phyloP scores from a whole-genome alignment of 2,888 invertebrate genomes.

The Phyllotreta cruciferae region DNA sequence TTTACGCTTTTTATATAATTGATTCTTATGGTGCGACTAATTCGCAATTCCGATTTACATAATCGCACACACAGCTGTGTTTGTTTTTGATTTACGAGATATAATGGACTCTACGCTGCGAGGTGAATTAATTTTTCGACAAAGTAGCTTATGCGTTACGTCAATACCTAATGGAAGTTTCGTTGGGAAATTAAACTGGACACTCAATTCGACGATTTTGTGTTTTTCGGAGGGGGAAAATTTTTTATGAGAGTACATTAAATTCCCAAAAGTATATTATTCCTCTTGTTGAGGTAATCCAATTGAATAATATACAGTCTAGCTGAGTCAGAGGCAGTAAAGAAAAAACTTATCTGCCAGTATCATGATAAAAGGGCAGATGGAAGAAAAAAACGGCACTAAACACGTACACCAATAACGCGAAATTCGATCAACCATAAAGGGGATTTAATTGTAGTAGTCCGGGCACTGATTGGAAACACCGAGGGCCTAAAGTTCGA shows the following conservation, averaged over 20 bases:
- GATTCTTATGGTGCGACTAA: constrained; percentile 51
- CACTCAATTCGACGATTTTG: background rate
- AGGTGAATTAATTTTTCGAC: constrained; percentile 30
- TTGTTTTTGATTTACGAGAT: constrained; percentile 42
- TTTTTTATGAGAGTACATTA: too few species aligned
- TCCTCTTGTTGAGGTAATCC: background rate
- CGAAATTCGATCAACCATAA: constrained; percentile 58
- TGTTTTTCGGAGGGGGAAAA: background rate
- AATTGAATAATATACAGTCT: background rate
- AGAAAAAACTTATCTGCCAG: constrained; percentile 26
- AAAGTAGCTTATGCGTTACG: constrained; percentile 25
- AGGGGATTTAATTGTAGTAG: constrained; percentile 59
- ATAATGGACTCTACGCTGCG: constrained; percentile 34
- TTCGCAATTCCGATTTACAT: constrained; percentile 50
- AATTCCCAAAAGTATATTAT: background rate
- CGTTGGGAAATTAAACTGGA: background rate
- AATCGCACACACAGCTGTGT: constrained; percentile 46
- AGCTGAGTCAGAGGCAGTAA: constrained; percentile 30
- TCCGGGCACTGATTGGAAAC: constrained; percentile 56
- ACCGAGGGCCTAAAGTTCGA: constrained; percentile 43
- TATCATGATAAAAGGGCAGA: constrained; percentile 32
- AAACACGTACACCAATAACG: constrained; percentile 50
- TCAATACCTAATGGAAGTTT: constrained; percentile 16
- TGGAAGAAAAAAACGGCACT: constrained; percentile 32
- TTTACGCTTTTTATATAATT: constrained; percentile 57